Base-by-base conservation (phyloP, 30 jellyfish, hydroid and myxozoan species). In the Aurelia aurita region DNA sequence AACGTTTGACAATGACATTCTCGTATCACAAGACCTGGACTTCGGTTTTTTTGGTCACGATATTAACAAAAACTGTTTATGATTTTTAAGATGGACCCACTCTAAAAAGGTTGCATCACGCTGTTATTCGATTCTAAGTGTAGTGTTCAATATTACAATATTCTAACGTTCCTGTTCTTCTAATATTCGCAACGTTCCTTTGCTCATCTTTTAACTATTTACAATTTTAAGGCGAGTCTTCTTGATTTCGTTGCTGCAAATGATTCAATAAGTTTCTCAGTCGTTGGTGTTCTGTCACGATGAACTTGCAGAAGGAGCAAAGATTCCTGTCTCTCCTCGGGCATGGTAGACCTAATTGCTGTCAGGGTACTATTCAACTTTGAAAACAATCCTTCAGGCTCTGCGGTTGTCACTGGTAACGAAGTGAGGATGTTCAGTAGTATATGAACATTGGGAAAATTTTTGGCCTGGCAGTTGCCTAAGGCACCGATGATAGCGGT, bases 281-380 rank as follows among this genome's bases (percentile, higher is more conserved):
- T 31, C 79, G 12, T 67, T 27, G 67, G 79, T 20, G 22, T 67
- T 67, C 67, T n/a, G n/a, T n/a, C n/a, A n/a, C n/a, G n/a, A n/a
- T 20, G 79, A 67, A 22, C 67, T 67, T 67, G 61, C 14, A 67
- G 67, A 20, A 67, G 67, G 21, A 67, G 79, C 8, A 67, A 27
- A 12, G 79, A 28, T 67, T 67, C 79, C 26, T 10, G 62, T 27
- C 79, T 67, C 9, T 67, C 79, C 79, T 67, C 79, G 10, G 79
- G 26, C 67, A 67, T 67, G 18, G 79, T 67, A 9, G 79, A 67
- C 67, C 79, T 67, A 27, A 67, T 67, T 6, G 79, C 61, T 67
- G 79, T 67, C 11, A 67, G 61, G 79, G 79, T 67, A 9, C 69
- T 12, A 67, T 67, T 67, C 62, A 67, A 27, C 79, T 67, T 67